Conservation (phyloP, 2,888 invertebrate species). For the Villa cingulata region DNA sequence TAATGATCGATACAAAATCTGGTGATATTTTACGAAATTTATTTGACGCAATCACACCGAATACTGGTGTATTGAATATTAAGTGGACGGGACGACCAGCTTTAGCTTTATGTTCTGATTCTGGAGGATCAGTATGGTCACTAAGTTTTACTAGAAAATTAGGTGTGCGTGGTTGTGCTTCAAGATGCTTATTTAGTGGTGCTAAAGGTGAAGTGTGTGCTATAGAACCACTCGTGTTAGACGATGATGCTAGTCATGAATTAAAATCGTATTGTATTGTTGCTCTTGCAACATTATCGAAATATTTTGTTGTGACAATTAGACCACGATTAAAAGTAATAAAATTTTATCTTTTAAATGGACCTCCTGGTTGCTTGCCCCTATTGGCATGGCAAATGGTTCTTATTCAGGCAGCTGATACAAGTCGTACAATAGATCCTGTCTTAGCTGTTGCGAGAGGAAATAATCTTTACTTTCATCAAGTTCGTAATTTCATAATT, state of each 20-base stretch:
- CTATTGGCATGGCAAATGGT: slow-evolving; percentile 88
- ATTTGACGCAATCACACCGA: slow-evolving; percentile 70
- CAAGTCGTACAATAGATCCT: slow-evolving; percentile 59
- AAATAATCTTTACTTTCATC: slow-evolving; percentile 71
- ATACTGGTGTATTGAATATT: slow-evolving; percentile 65
- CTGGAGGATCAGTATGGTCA: slow-evolving; percentile 92
- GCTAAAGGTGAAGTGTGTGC: slow-evolving; percentile 87
- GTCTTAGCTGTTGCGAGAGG: slow-evolving; percentile 83
- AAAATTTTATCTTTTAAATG: slow-evolving; percentile 61
- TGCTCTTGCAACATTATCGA: slow-evolving; percentile 88
- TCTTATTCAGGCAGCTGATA: slow-evolving; percentile 58
- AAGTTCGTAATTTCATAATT: slow-evolving; percentile 36
- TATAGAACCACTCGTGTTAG: slow-evolving; percentile 49
- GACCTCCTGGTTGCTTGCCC: slow-evolving; percentile 67
- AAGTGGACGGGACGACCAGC: slow-evolving; percentile 53
- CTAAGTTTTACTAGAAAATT: slow-evolving; percentile 76
- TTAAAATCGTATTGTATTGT: slow-evolving; percentile 63
- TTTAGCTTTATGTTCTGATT: slow-evolving; percentile 72
- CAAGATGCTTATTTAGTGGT: slow-evolving; percentile 91
- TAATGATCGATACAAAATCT: slow-evolving; percentile 75
- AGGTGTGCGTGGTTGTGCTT: slow-evolving; percentile 77
- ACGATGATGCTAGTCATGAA: slow-evolving; percentile 43
- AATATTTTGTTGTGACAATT: slow-evolving; percentile 60
- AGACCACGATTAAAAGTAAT: slow-evolving; percentile 63
- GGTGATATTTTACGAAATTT: slow-evolving; percentile 64